These are phyloP conservation scores for Tricholaema leucomelas DNA, from an alignment of 2,113 vertebrate species.

Conservation along the genomic window DNA sequence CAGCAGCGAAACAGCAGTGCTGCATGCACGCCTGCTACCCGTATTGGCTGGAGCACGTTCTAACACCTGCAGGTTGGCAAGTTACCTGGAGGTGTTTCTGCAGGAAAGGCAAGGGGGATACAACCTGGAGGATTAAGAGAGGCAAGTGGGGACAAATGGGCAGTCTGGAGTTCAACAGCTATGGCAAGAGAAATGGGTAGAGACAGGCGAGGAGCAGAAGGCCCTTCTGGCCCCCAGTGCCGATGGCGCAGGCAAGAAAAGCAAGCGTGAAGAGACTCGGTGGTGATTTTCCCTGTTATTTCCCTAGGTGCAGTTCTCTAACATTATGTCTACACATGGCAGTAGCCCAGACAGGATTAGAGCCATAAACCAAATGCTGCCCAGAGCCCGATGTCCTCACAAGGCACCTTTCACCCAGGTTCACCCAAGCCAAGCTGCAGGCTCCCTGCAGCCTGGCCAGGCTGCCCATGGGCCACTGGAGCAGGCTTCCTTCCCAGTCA, in stretches of 20 bases:
- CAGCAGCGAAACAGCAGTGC: neutral
- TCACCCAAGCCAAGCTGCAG: rapidly evolving
- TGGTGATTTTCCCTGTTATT: neutral
- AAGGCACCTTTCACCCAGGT: neutral
- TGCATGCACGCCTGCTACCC: neutral
- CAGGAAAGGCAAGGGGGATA: neutral
- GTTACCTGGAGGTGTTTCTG: neutral
- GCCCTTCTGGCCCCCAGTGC: neutral
- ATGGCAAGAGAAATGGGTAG: neutral
- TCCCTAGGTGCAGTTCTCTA: neutral
- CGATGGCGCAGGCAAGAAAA: neutral
- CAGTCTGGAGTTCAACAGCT: neutral
- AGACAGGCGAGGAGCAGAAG: neutral
- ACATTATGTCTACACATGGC: neutral
- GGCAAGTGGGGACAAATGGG: neutral
- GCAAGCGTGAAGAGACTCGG: rapidly evolving
- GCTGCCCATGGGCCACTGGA: neutral
- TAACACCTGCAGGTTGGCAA: neutral
- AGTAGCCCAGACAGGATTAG: neutral
- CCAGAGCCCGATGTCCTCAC: rapidly evolving
- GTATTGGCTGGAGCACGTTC: neutral
- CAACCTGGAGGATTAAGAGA: neutral
- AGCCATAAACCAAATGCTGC: neutral
- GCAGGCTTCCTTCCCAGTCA: neutral
- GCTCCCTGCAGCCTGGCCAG: neutral